These are phyloP conservation scores for Blastobasis lacticolella DNA, from an alignment of 2,888 invertebrate genomes.

Conservation along the genomic window DNA sequence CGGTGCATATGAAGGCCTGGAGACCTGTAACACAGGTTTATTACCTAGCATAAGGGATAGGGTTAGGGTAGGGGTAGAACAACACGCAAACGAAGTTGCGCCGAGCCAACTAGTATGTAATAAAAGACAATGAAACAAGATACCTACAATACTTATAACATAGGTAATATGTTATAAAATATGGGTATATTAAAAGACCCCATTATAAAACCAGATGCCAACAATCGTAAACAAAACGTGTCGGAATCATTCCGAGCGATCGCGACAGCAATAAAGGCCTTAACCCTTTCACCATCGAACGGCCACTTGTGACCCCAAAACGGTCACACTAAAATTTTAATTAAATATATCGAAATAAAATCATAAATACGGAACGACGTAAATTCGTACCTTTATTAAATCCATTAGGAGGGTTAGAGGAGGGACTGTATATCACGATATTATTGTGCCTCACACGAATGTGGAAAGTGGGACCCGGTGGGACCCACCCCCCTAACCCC, in stretches of 20 bases:
- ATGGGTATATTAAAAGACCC: too few species aligned
- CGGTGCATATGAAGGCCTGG: too few species aligned
- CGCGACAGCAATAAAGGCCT: slow-evolving; percentile 15
- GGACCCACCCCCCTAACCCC: slow-evolving; percentile 18
- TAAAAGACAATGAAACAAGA: too few species aligned
- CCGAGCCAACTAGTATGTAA: too few species aligned
- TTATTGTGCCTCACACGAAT: slow-evolving; percentile 57
- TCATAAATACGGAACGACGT: slow-evolving; percentile 63
- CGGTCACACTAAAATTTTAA: slow-evolving; percentile 58
- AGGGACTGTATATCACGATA: slow-evolving; percentile 49
- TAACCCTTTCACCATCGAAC: slow-evolving; percentile 15
- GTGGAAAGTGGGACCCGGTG: slow-evolving; percentile 10
- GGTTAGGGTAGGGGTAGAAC: too few species aligned
- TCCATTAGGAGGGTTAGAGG: slow-evolving; percentile 57
- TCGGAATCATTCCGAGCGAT: neutral
- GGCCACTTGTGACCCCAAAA: slow-evolving; percentile 14
- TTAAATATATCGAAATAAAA: slow-evolving; percentile 70
- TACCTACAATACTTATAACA: too few species aligned
- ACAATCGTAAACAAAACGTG: neutral
- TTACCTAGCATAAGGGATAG: too few species aligned
- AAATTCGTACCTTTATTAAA: slow-evolving; percentile 70
- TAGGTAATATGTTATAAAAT: too few species aligned
- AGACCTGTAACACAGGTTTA: too few species aligned
- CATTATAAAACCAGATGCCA: too few species aligned
- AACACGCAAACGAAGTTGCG: too few species aligned